phyloP scores from a whole-genome alignment of 2,113 vertebrate species.

The Engystomops pustulosus region DNA sequence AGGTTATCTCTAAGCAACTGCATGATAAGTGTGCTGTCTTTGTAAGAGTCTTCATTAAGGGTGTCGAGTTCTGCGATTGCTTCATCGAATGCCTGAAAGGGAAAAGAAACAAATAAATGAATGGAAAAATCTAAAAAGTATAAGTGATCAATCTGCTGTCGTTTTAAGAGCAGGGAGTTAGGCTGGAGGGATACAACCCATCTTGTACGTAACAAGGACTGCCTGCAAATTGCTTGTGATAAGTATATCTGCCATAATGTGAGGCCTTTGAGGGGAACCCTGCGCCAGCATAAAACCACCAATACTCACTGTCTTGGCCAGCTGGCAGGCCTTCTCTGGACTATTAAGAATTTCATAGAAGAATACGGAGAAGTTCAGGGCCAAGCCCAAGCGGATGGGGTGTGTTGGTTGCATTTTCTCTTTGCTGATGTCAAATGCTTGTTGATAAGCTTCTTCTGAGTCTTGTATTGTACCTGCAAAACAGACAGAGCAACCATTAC shows the following conservation, averaged over 20 bases:
- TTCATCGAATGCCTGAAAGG: conserved; percentile 90
- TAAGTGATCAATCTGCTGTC: too few relatives aligned
- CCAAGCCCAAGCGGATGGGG: conserved; percentile 95
- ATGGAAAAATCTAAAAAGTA: too few relatives aligned
- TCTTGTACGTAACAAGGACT: too few relatives aligned
- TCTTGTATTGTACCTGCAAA: conserved; percentile 86
- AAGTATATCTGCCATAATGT: too few relatives aligned
- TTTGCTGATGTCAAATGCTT: conserved; percentile 89
- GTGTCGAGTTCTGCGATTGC: conserved; percentile 94
- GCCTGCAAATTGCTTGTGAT: too few relatives aligned
- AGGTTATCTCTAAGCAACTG: conserved; percentile 99
- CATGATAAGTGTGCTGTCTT: conserved; percentile 99
- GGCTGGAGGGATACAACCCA: too few relatives aligned
- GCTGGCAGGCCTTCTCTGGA: conserved; percentile 87
- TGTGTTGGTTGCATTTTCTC: conserved; percentile 91
- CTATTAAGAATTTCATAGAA: conserved; percentile 97
- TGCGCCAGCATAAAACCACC: background rate
- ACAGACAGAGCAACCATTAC: too few relatives aligned
- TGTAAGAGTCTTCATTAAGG: conserved; percentile 96
- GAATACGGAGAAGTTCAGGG: conserved; percentile 98
- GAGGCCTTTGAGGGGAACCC: too few relatives aligned
- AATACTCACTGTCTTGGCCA: conserved; percentile 88
- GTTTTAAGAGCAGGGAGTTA: too few relatives aligned
- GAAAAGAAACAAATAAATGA: too few relatives aligned
- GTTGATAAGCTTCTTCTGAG: conserved; percentile 89